phyloP scores from a whole-genome alignment of 2,888 invertebrate species.

The Seira sanloemensis region DNA sequence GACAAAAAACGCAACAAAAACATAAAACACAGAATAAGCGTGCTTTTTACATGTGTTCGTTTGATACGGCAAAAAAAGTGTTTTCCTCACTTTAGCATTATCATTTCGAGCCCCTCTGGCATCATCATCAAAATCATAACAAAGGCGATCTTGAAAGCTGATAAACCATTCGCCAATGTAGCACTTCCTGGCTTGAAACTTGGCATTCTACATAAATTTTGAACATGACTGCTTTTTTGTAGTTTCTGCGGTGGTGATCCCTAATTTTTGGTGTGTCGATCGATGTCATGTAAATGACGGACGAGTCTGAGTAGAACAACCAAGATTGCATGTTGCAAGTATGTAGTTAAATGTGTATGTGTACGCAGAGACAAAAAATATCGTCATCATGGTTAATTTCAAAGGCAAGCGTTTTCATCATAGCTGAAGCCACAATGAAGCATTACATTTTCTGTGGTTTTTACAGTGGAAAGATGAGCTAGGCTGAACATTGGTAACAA shows the following conservation, averaged over 20 bases:
- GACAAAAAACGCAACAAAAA: neutral
- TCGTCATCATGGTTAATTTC: neutral
- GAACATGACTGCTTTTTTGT: neutral
- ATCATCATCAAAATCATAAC: slow-evolving; percentile 13
- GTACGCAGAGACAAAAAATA: neutral
- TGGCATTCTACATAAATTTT: neutral
- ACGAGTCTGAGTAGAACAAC: neutral
- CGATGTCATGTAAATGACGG: neutral
- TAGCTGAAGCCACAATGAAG: neutral
- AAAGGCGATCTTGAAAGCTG: slow-evolving; percentile 22
- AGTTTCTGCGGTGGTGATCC: neutral
- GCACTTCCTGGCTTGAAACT: slow-evolving; percentile 34
- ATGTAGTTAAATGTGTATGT: neutral
- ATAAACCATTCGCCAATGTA: slow-evolving; percentile 32
- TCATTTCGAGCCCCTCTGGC: neutral
- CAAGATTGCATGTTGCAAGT: neutral
- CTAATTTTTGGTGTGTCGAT: neutral
- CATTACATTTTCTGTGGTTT: neutral
- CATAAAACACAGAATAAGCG: neutral
- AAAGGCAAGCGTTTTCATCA: neutral
- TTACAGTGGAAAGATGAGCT: neutral
- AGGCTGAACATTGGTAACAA: neutral
- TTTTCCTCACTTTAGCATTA: neutral
- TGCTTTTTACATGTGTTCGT: neutral
- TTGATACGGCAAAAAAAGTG: neutral